These are phyloP conservation scores for Rattus norvegicus DNA, from an alignment of 2,113 vertebrate species.

Conservation along the genomic window GRCr8 NC_086022.1:22315001-22315500, in stretches of 20 bases:
- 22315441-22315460: not conserved
- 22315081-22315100: not conserved
- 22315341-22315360: not conserved
- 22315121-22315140: not conserved
- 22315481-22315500: not conserved
- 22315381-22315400: conserved; percentile 29
- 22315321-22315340: not conserved
- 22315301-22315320: not conserved
- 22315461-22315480: not conserved
- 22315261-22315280: not conserved
- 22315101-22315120: not conserved
- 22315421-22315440: not conserved
- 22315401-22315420: not conserved
- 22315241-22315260: not conserved
- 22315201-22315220: not conserved
- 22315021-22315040: not conserved
- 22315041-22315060: not conserved
- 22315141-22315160: not conserved
- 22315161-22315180: not conserved
- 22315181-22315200: not conserved
- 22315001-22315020: not conserved
- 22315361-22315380: not conserved
- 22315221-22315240: not conserved
- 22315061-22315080: not conserved
- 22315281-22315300: conserved; percentile 48